These are phyloP conservation scores for Masnerella sp. DNA, from an alignment of 2,888 invertebrate species.

Conservation along the genomic window DNA sequence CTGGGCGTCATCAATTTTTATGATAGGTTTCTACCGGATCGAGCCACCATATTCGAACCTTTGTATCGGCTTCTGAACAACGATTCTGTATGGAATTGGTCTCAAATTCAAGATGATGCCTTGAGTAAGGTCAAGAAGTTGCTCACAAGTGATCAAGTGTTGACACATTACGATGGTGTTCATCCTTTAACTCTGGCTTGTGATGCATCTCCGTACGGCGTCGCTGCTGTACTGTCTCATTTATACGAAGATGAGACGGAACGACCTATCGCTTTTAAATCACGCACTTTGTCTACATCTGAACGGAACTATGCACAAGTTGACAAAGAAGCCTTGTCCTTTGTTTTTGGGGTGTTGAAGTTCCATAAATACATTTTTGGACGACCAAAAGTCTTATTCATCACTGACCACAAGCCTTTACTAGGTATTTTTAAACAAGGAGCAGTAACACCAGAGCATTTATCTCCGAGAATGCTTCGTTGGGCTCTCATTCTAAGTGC, in stretches of 20 bases:
- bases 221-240: conserved; percentile 5
- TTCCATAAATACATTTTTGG: conserved; percentile 14
- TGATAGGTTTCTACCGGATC: no score
- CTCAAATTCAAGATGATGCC: no score
- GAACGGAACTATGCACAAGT: conserved; percentile 12
- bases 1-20: no score
- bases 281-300: neutral
- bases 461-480: conserved; percentile 11
- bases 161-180: no score
- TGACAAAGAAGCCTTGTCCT: conserved; percentile 19
- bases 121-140: no score
- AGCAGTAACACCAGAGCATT: neutral
- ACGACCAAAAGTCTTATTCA: neutral
- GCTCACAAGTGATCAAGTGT: no score
- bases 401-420: conserved; percentile 14
- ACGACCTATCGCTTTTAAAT: conserved; percentile 5
- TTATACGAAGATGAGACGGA: neutral
- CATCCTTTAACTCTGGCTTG: no score
- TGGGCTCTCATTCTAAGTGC: conserved; percentile 12
- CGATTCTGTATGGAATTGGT: no score
- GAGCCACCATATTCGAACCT: no score
- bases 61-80: no score
- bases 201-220: conserved; percentile 11
- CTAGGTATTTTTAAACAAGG: conserved; percentile 12
- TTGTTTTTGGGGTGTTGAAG: conserved; percentile 7